Evolutionary conservation across 2,113 vertebrate species (phyloP), one percentile per base, ranked within the genome.

Genomic region (Coryphaenoides rupestris): DNA sequence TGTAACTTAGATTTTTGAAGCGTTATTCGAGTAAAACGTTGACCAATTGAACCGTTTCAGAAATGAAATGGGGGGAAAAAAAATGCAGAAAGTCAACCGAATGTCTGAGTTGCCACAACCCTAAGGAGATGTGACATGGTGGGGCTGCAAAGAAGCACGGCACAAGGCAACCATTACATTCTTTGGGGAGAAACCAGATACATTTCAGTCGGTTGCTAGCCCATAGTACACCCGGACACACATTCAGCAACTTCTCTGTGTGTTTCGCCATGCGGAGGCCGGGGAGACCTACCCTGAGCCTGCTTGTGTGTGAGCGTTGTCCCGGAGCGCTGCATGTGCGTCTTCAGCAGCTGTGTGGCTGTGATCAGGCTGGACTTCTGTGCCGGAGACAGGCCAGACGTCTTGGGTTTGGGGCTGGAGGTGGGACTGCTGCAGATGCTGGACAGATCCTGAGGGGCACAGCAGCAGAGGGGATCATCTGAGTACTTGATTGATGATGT

Each of bases 351-450:
- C 86, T 94, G 95, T 0, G 94, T 87, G 61, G 92, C 84, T 19
- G 93, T 90, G 4, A 92, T 87, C 65, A 91, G 93, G 75, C 89
- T 90, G 68, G 93, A 89, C 79, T 98, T 99, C 86, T 95, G 96
- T 15, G 91, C 82, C 0, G 93, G 92, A 17, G 95, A 83, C 74
- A 95, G 77, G 0, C 93, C 81, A 0, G 91, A 88, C 19, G 92
- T 87, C 82, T 95, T 98, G 22, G 94, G 91, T 89, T 98, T 99
- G 63, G 97, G 97, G 77, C 95, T 98, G 23, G 95, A 98, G 0
- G 95, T 94, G 58, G 95, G 96, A 78, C 97, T 98, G 81, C 95
- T 99, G 74, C 95, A 98, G 54, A 99, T 94, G 1, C 96, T 98
- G 68, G 95, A 99, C 21, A 97, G 79, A 80, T 98, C 95, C 97